phyloP scores from a whole-genome alignment of 2,888 invertebrate genomes.

The Stomorhina lunata region DNA sequence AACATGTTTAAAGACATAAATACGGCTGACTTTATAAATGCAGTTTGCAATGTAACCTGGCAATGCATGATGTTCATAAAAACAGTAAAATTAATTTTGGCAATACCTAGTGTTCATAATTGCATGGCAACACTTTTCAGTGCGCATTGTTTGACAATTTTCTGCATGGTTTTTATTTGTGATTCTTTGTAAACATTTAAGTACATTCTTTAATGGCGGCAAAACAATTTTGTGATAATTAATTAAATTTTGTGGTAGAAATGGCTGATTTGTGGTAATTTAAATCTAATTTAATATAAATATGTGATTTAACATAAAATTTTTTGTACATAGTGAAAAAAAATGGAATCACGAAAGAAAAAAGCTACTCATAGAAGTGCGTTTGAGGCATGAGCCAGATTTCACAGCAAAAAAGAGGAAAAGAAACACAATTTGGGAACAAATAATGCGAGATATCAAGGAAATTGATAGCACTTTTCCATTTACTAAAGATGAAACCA shows the following conservation, averaged over 20 bases:
- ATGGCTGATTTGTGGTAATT: not conserved
- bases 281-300: not conserved
- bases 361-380: constrained; percentile 47
- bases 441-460: constrained; percentile 30
- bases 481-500: constrained; percentile 20
- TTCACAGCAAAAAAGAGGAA: constrained; percentile 8
- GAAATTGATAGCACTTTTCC: constrained; percentile 11
- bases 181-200: not conserved
- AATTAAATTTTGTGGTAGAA: not conserved
- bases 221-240: not conserved
- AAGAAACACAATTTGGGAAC: constrained; percentile 24
- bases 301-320: not conserved
- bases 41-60: not conserved
- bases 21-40: constrained; percentile 20
- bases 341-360: constrained; percentile 30
- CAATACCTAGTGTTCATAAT: constrained; percentile 7
- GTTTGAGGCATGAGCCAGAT: constrained; percentile 32
- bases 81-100: not conserved
- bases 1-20: too few species aligned
- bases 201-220: not conserved
- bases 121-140: constrained; percentile 17
- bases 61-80: constrained; percentile 7
- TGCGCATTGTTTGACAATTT: constrained; percentile 1
- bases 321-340: constrained; percentile 28
- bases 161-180: constrained; percentile 12